These are phyloP conservation scores for Xestoiulus laeticollis DNA, from an alignment of 2,888 invertebrate species.

Conservation along the genomic window DNA sequence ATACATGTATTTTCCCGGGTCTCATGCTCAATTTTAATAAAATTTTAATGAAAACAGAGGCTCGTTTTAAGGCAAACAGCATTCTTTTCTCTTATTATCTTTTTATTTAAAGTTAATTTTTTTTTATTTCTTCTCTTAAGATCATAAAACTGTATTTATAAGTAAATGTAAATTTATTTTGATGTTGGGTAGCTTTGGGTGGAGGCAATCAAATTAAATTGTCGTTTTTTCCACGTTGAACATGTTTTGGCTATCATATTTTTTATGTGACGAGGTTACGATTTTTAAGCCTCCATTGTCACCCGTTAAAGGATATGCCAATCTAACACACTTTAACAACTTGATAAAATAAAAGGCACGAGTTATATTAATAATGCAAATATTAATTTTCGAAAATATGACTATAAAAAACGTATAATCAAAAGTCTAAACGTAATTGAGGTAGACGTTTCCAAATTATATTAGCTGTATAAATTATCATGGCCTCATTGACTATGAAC, in stretches of 20 bases:
- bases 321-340: too few species aligned
- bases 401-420: too few species aligned
- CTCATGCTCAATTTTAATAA: neutral
- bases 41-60: neutral
- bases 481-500: too few species aligned
- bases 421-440: too few species aligned
- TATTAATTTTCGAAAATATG: too few species aligned
- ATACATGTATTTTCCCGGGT: neutral
- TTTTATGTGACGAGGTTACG: neutral
- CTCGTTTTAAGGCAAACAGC: neutral
- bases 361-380: neutral
- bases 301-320: neutral
- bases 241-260: neutral
- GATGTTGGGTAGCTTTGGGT: neutral
- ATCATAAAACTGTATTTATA: neutral
- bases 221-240: neutral
- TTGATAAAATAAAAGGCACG: too few species aligned
- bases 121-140: neutral
- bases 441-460: too few species aligned
- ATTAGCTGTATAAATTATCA: too few species aligned
- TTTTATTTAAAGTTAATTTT: neutral
- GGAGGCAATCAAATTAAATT: neutral
- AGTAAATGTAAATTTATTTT: neutral
- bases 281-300: neutral
- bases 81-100: conserved; percentile 2